These are phyloP conservation scores for Diabrotica undecimpunctata DNA, from an alignment of 1,140 invertebrate genomes.

Conservation along the genomic window DNA sequence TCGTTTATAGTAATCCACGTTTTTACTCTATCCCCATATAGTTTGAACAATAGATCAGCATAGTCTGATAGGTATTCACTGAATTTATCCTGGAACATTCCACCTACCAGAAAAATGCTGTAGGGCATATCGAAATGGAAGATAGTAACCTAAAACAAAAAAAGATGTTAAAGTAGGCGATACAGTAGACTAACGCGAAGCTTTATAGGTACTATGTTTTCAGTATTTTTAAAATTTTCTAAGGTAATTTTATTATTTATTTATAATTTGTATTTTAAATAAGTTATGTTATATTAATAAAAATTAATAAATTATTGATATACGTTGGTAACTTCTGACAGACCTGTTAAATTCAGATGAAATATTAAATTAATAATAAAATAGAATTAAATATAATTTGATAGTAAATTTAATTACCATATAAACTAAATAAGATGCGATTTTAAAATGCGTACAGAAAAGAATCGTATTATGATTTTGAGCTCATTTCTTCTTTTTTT, in stretches of 20 bases:
- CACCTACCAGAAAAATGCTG: conserved; percentile 40
- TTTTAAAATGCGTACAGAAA: too few relatives aligned
- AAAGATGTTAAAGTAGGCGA: not conserved
- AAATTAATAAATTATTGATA: too few relatives aligned
- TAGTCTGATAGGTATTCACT: conserved; percentile 41
- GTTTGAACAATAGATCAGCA: conserved; percentile 32
- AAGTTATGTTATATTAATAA: not conserved
- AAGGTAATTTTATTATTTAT: not conserved
- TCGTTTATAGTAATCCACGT: conserved; percentile 27
- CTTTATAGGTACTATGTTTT: not conserved
- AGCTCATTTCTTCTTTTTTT: too few relatives aligned
- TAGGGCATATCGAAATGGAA: conserved; percentile 43
- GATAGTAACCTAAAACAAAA: conserved; percentile 47
- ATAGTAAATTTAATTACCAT: too few relatives aligned
- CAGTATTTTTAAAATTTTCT: not conserved
- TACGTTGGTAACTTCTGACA: too few relatives aligned
- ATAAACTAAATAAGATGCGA: too few relatives aligned
- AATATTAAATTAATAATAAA: too few relatives aligned
- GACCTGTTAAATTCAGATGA: too few relatives aligned
- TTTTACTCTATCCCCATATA: conserved; percentile 31
- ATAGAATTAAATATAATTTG: too few relatives aligned
- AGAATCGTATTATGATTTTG: too few relatives aligned
- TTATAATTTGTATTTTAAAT: not conserved
- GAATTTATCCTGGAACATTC: conserved; percentile 36
- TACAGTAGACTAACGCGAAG: too few relatives aligned